Base-by-base conservation (phyloP, 2,888 invertebrate genomes). In the Aporophyla lueneburgensis region DNA sequence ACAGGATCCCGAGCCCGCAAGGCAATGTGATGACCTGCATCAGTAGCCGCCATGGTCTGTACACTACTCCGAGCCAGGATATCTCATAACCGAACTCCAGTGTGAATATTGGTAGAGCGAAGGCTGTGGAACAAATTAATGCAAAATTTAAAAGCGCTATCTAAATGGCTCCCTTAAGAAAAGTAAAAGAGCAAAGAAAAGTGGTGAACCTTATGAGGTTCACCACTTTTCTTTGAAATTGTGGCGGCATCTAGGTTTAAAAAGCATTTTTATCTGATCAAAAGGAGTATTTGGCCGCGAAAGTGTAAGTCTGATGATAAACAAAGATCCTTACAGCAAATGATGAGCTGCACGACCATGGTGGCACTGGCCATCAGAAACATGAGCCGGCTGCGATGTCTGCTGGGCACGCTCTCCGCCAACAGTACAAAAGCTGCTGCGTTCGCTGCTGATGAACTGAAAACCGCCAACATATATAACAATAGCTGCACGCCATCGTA, bases 21-120 rank as follows among this genome's bases (percentile, higher is more conserved):
- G 98, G 97, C 0, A 98, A 49, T 74, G 97, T 97, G 84, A 98
- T 97, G 1, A 97, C 86, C 19, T 98, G 96, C 59, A 98, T 93
- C 70, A 98, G 97, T 40, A 98, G 87, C 63, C 98, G 96, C 98
- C 98, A 99, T 0, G 98, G 98, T 74, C 97, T 96, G 87, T 97
- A 97, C 1, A 93, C 92, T 81, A 98, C 86, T 5, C 93, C 93
- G 27, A 97, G 86, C 77, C 96, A 89, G 14, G 92, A 59, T 21
- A 96, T 86, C 1, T 94, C 87, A 0, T 96, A 68, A 9, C 94
- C 91, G 84, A 97, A 94, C 21, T 89, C 88, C 16, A 93, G 78
- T 0, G 85, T 79, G 78, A 94, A 92, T 66, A 95, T 88, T 33
- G 95, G 94, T 24, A 96, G 79, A 6, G 95, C 95, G 24, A 93